These are phyloP conservation scores for Gnathonemus echidnorhynchus DNA, from an alignment of 2,113 vertebrate species.

Conservation along the genomic window DNA sequence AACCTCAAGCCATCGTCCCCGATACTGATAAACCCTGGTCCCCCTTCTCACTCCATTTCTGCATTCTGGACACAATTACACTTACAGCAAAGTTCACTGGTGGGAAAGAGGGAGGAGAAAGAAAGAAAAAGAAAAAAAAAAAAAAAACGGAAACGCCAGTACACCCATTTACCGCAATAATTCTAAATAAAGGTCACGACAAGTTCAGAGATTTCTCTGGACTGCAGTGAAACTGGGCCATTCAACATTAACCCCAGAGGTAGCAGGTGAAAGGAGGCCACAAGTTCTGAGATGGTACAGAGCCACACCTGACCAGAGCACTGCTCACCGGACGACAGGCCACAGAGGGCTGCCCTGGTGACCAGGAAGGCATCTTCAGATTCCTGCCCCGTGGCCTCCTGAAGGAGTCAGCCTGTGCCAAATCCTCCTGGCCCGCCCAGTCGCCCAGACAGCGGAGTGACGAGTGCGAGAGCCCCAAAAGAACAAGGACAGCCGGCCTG, in stretches of 20 bases:
- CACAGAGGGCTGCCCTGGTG: neutral
- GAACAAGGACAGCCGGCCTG: neutral
- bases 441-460: neutral
- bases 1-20: neutral
- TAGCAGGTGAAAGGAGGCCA: neutral
- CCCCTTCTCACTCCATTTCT: neutral
- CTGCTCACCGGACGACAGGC: neutral
- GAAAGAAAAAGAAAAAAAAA: too few species aligned
- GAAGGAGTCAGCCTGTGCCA: neutral
- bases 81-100: neutral
- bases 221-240: neutral
- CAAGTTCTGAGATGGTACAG: neutral
- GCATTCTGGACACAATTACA: neutral
- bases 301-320: neutral
- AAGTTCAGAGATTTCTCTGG: neutral
- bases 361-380: neutral
- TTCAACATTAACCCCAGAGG: neutral
- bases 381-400: neutral
- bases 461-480: neutral
- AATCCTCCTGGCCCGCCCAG: neutral
- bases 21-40: neutral
- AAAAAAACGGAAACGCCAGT: neutral
- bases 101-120: neutral
- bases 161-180: slow-evolving; percentile 37
- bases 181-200: slow-evolving; percentile 29